Evolutionary conservation across 2,888 invertebrate species (phyloP).

Genomic region (Drosophila neoperkinsi): DNA sequence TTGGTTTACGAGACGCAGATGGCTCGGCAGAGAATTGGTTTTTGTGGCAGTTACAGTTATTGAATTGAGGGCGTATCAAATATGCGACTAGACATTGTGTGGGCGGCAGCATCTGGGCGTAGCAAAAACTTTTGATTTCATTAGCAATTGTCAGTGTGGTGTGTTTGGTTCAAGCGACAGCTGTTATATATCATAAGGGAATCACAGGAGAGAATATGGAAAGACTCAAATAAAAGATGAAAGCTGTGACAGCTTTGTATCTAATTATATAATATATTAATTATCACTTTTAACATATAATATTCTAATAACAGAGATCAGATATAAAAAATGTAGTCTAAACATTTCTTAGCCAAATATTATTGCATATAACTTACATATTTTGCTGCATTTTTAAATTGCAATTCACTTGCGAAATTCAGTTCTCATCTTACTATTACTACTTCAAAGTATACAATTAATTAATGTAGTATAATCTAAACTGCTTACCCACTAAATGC

Average conservation of each 20-base stretch:
- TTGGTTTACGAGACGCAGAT: constrained; percentile 58
- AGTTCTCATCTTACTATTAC: constrained; percentile 20
- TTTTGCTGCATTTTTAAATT: background rate
- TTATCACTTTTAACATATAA: background rate
- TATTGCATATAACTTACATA: background rate
- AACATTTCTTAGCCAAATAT: background rate
- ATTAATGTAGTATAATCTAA: constrained; percentile 16
- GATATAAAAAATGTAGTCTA: background rate
- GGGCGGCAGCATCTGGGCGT: constrained; percentile 23
- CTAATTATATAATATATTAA: background rate
- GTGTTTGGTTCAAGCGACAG: constrained; percentile 32
- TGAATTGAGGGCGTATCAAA: constrained; percentile 51
- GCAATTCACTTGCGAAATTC: constrained; percentile 16
- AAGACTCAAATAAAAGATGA: background rate
- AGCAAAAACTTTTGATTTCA: constrained; percentile 73
- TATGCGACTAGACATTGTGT: constrained; percentile 37
- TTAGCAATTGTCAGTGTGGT: constrained; percentile 70
- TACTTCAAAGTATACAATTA: constrained; percentile 37
- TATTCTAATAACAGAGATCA: background rate
- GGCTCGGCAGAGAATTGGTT: constrained; percentile 57
- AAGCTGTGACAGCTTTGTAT: background rate
- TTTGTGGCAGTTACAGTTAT: constrained; percentile 60
- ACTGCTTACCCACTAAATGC: constrained; percentile 7
- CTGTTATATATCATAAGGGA: constrained; percentile 21
- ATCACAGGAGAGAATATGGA: constrained; percentile 26